A percentile compares a stretch with the other conserved stretches of the same genome.
Evolutionary conservation across 2,113 vertebrate species (phyloP).

Genomic region (Vimba vimba): DNA sequence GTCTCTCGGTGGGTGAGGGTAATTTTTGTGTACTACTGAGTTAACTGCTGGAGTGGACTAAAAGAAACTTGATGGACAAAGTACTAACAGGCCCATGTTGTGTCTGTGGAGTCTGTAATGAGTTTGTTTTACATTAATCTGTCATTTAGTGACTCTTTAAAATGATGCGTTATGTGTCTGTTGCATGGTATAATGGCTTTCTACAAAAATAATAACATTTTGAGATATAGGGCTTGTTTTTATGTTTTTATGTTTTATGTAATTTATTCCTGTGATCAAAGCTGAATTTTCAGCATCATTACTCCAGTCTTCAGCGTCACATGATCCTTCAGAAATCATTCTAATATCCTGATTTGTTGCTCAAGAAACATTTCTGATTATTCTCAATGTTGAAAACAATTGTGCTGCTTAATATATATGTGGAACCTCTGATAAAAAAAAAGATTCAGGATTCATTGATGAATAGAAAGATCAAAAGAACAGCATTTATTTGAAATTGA

Average conservation of each 20-base stretch:
- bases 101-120: neutral
- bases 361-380: too few species aligned
- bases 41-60: conserved; percentile 5
- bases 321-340: neutral
- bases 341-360: neutral
- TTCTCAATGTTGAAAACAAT: too few species aligned
- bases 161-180: neutral
- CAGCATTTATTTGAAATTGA: too few species aligned
- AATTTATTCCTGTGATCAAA: too few species aligned
- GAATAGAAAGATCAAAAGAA: too few species aligned
- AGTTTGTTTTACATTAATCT: neutral
- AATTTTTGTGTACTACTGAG: neutral
- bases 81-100: neutral
- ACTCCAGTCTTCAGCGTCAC: neutral
- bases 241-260: too few species aligned
- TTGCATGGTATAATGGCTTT: neutral
- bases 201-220: neutral
- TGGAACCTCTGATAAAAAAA: too few species aligned
- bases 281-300: neutral
- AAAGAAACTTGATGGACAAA: neutral
- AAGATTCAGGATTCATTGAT: too few species aligned
- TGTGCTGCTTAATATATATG: too few species aligned
- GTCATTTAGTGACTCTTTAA: neutral
- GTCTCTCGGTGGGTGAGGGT: neutral
- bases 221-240: neutral